Percentiles rank a stretch among this genome's conserved stretches.
Evolutionary conservation across 2,797 vertebrate genomes (phyloP).

Genomic region (Coreius guichenoti): DNA sequence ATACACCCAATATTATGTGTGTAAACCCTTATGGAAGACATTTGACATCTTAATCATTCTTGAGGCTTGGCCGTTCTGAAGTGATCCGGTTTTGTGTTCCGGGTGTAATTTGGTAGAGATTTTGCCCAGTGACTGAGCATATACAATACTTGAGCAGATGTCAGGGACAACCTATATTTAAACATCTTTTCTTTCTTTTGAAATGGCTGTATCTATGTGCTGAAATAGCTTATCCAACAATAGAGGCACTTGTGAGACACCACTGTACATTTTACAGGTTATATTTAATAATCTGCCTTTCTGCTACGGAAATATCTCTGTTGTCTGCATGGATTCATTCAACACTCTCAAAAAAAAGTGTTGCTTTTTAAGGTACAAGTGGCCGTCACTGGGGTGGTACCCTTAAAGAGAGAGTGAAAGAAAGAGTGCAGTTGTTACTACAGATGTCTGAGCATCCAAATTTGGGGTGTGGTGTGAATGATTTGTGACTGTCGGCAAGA

Average conservation of each 20-base stretch:
- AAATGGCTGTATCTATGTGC: slow-evolving; percentile 49
- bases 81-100: background rate
- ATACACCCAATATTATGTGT: slow-evolving; percentile 1
- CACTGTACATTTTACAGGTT: background rate
- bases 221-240: slow-evolving; percentile 59
- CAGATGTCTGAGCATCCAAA: slow-evolving; percentile 40
- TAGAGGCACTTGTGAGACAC: background rate
- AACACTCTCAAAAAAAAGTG: no score
- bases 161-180: slow-evolving; percentile 66
- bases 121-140: slow-evolving; percentile 62
- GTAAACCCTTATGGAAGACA: slow-evolving; percentile 13
- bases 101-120: slow-evolving; percentile 50
- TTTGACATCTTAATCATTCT: slow-evolving; percentile 13
- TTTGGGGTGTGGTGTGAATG: slow-evolving; percentile 32
- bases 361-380: no score
- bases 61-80: background rate
- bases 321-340: background rate
- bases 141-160: slow-evolving; percentile 64
- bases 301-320: background rate
- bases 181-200: slow-evolving; percentile 43
- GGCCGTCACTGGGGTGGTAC: no score
- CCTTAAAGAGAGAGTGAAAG: background rate
- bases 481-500: slow-evolving; percentile 20
- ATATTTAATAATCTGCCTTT: background rate
- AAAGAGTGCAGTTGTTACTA: slow-evolving; percentile 21